A percentile compares a stretch with the other conserved stretches of the same genome.
Evolutionary conservation across 2,888 invertebrate species (phyloP).

Genomic region (Philereme transversata): DNA sequence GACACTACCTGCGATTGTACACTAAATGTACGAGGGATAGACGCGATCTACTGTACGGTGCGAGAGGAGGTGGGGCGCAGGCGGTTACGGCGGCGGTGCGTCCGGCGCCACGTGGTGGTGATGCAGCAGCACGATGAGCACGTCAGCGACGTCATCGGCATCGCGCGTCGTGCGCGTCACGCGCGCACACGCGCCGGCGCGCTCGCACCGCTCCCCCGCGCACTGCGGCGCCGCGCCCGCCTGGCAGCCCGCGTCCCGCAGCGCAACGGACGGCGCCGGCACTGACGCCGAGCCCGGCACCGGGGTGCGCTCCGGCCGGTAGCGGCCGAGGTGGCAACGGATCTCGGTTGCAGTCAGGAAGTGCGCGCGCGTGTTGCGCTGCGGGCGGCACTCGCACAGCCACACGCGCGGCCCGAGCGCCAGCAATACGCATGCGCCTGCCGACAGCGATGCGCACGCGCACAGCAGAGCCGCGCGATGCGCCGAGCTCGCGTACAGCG

Average conservation of each 20-base stretch:
- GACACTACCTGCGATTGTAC: too few relatives aligned
- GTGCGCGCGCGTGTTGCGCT: slow-evolving; percentile 89
- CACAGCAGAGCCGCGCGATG: slow-evolving; percentile 69
- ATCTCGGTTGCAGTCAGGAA: slow-evolving; percentile 90
- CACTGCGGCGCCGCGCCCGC: slow-evolving; percentile 12
- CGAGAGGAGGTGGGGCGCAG: too few relatives aligned
- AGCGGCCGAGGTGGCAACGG: slow-evolving; percentile 86
- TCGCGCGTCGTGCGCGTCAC: slow-evolving; percentile 35
- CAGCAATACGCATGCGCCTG: slow-evolving; percentile 88
- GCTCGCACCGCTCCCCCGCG: slow-evolving; percentile 9
- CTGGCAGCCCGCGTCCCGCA: slow-evolving; percentile 14
- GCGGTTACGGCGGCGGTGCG: too few relatives aligned
- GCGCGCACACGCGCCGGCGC: slow-evolving; percentile 41
- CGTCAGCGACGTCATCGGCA: slow-evolving; percentile 37
- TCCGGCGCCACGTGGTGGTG: slow-evolving; percentile 40
- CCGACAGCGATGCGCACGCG: slow-evolving; percentile 89
- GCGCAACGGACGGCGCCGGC: slow-evolving; percentile 11
- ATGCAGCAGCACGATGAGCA: slow-evolving; percentile 50
- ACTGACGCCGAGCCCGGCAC: too few relatives aligned
- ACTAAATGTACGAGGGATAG: too few relatives aligned
- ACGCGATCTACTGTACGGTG: too few relatives aligned
- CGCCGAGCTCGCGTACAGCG: slow-evolving; percentile 86
- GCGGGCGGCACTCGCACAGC: slow-evolving; percentile 87
- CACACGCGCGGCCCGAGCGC: slow-evolving; percentile 91
- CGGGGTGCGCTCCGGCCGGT: slow-evolving; percentile 49